phyloP scores from a whole-genome alignment of 2,113 vertebrate species.

The Pterocles orientalis region DNA sequence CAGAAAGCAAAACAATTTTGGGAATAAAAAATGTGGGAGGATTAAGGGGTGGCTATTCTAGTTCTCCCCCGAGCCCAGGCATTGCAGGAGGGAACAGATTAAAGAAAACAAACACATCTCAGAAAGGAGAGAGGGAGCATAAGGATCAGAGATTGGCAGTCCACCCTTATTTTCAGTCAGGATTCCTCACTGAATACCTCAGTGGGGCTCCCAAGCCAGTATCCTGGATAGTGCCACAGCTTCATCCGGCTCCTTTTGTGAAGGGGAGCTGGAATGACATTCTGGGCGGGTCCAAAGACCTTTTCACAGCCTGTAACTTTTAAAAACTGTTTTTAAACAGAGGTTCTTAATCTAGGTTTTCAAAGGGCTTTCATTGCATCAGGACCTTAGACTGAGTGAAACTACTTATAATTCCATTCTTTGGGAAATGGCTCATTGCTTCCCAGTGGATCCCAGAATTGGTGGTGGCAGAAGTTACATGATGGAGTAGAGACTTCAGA shows the following conservation, averaged over 20 bases:
- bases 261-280: neutral
- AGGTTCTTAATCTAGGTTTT: neutral
- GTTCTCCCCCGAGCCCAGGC: neutral
- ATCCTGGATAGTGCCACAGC: neutral
- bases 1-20: neutral
- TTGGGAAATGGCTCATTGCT: neutral
- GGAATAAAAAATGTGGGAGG: neutral
- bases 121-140: neutral
- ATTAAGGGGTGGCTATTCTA: neutral
- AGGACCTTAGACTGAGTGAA: neutral
- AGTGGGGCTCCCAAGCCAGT: rapidly evolving
- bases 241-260: neutral
- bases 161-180: neutral
- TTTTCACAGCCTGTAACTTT: neutral
- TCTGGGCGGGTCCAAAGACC: rapidly evolving
- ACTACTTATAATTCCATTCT: neutral
- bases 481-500: neutral
- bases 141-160: neutral
- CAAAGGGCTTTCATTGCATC: neutral
- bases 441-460: neutral
- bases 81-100: neutral
- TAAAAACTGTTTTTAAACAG: neutral
- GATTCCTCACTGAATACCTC: neutral
- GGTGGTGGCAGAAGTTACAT: neutral
- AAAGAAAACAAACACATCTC: neutral